phyloP scores from a whole-genome alignment of 2,888 invertebrate genomes.

The Oscheius sp. region DNA sequence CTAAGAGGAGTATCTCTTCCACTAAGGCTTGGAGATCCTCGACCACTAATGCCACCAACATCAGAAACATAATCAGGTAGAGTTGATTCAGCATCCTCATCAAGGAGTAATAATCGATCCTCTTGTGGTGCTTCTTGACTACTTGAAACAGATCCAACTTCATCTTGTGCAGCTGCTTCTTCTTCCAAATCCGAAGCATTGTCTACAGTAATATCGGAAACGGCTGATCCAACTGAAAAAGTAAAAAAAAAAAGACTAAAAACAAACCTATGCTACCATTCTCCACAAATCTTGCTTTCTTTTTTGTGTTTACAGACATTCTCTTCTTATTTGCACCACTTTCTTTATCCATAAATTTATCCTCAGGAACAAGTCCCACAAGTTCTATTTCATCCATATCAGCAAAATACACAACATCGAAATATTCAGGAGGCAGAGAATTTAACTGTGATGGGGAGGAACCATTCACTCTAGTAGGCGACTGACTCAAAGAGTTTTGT shows the following conservation, averaged over 20 bases:
- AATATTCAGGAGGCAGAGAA: constrained; percentile 32
- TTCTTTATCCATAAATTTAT: constrained; percentile 70
- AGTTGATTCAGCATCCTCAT: constrained; percentile 58
- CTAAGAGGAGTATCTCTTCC: constrained; percentile 86
- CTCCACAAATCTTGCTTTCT: constrained; percentile 61
- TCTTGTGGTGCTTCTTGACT: constrained; percentile 37
- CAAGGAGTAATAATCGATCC: constrained; percentile 36
- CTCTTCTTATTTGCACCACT: constrained; percentile 37
- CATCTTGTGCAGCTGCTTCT: constrained; percentile 50
- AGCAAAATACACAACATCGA: constrained; percentile 31
- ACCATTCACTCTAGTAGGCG: not conserved
- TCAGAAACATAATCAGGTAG: constrained; percentile 87
- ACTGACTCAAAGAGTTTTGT: constrained; percentile 19
- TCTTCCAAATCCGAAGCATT: constrained; percentile 56
- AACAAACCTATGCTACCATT: constrained; percentile 43
- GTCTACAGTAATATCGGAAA: constrained; percentile 48
- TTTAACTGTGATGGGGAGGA: not conserved
- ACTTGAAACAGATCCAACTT: constrained; percentile 38
- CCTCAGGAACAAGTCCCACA: constrained; percentile 70
- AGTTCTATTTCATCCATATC: not conserved
- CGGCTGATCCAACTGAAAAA: constrained; percentile 34
- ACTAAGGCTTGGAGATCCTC: constrained; percentile 73
- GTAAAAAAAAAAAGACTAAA: not conserved
- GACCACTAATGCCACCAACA: constrained; percentile 79
- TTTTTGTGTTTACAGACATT: constrained; percentile 47